Base-by-base conservation (phyloP, 2,888 invertebrate genomes). In the Gymnosoma rotundatum region DNA sequence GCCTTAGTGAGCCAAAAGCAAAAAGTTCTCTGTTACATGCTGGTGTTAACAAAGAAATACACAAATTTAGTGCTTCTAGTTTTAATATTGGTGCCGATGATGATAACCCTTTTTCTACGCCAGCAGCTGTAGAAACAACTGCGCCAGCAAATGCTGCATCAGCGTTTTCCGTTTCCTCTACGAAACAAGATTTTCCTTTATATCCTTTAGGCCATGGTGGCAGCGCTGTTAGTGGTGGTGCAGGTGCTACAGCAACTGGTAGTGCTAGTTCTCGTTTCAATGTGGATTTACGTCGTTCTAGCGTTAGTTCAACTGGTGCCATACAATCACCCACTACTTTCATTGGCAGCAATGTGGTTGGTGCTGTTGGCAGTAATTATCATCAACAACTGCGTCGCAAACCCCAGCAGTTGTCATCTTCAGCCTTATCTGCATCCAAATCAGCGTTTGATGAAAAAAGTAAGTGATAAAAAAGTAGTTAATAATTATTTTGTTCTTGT, bases 401-500 rank as follows among this genome's bases (percentile, higher is more conserved):
- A 73, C 58, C 79, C 36, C 78, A 79, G 52, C 45, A 61, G 64
- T 56, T 69, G 72, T 60, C 83, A 69, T 58, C 70, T 58, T 21
- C 73, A 36, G 21, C 61, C 18, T 56, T 76, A 73, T 61, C 69
- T 9, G 38, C 61, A 63, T 42, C 69, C 21, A 78, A 78, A 78
- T 84, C 78, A 50, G 72, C 69, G 12, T 85, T 84, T 78, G 78
- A 82, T 48, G 85, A 86, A 78, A 86, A 84, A 86, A 85, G 86
- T 85, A 80, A 86, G 83, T 85, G 10, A 36, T 50, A 20, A 45
- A 42, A 60, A 78, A n/a, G 9, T 18, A 32, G 25, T 38, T 63
- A 36, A 20, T 61, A 42, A 42, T 61, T 18, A 32, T 8, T 45
- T 45, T 18, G 18, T 7, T 48, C 3, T 18, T 63, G 38, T 45